phyloP scores from a whole-genome alignment of 53 echinoderm and acorn worm genomes.

The Holothuria leucospilota region DNA sequence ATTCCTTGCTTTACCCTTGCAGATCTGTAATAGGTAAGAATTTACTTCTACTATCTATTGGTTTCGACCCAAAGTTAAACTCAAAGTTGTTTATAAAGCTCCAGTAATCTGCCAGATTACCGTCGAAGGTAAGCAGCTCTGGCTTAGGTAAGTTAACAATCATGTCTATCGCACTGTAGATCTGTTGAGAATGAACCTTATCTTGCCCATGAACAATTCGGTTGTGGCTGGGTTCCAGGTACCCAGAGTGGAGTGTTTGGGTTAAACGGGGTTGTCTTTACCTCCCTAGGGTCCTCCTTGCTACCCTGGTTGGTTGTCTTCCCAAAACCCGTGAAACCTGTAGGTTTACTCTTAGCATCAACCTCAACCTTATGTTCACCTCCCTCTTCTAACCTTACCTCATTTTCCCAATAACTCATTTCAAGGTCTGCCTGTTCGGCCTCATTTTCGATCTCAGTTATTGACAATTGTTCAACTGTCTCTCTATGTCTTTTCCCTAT shows the following conservation, averaged over 20 bases:
- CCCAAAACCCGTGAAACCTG: too few relatives aligned
- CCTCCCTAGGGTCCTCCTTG: too few relatives aligned
- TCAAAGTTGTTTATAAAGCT: conserved; percentile 58
- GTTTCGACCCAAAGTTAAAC: too few relatives aligned
- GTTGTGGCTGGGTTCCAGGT: not conserved
- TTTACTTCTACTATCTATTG: conserved; percentile 24
- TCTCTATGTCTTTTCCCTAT: conserved; percentile 4
- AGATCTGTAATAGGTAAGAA: conserved; percentile 58
- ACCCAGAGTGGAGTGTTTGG: not conserved
- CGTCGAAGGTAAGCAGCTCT: conserved; percentile 56
- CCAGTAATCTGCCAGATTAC: conserved; percentile 51
- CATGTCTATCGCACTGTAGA: conserved; percentile 9
- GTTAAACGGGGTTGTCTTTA: too few relatives aligned
- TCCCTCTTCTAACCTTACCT: too few relatives aligned
- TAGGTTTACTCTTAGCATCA: too few relatives aligned
- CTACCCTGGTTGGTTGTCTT: too few relatives aligned
- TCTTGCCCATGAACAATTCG: not conserved
- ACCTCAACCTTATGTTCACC: too few relatives aligned
- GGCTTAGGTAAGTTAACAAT: conserved; percentile 66
- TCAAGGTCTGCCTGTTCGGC: too few relatives aligned
- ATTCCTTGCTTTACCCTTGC: conserved; percentile 58
- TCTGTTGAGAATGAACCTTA: not conserved
- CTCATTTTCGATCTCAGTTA: too few relatives aligned
- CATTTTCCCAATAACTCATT: too few relatives aligned
- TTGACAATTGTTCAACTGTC: too few relatives aligned